These are phyloP conservation scores for Melanotaenia parkinsoni DNA, from an alignment of 2,797 vertebrate species.

Conservation along the genomic window DNA sequence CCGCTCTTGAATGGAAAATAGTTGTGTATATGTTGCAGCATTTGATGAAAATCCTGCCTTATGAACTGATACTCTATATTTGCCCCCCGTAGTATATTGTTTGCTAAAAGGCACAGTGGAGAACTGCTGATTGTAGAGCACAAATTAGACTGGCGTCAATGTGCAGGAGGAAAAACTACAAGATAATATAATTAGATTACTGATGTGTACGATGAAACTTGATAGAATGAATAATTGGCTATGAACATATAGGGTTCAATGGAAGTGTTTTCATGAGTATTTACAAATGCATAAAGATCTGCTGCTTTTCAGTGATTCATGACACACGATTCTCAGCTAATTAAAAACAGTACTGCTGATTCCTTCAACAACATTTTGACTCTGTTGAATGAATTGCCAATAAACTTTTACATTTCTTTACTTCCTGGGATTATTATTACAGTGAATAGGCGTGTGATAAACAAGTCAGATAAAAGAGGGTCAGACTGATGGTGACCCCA, in stretches of 20 bases:
- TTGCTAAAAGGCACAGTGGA: neutral
- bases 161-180: constrained; percentile 1
- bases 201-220: constrained; percentile 6
- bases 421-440: constrained; percentile 21
- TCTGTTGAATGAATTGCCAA: neutral
- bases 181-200: constrained; percentile 3
- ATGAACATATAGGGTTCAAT: neutral
- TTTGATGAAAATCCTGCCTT: neutral
- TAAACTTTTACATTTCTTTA: constrained; percentile 25
- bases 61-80: neutral
- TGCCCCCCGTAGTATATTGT: neutral
- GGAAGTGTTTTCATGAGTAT: neutral
- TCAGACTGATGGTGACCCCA: constrained; percentile 50
- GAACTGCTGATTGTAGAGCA: constrained; percentile 6
- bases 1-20: neutral
- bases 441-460: constrained; percentile 34
- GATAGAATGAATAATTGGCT: neutral
- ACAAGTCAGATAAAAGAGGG: constrained; percentile 33
- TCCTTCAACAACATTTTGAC: neutral
- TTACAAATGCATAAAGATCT: neutral
- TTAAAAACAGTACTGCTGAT: neutral
- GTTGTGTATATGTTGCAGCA: neutral
- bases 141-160: constrained; percentile 10
- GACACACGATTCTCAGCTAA: neutral
- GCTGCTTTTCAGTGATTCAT: neutral